phyloP scores from a whole-genome alignment of 2,888 invertebrate species.

The Steinernema hermaphroditum region DNA sequence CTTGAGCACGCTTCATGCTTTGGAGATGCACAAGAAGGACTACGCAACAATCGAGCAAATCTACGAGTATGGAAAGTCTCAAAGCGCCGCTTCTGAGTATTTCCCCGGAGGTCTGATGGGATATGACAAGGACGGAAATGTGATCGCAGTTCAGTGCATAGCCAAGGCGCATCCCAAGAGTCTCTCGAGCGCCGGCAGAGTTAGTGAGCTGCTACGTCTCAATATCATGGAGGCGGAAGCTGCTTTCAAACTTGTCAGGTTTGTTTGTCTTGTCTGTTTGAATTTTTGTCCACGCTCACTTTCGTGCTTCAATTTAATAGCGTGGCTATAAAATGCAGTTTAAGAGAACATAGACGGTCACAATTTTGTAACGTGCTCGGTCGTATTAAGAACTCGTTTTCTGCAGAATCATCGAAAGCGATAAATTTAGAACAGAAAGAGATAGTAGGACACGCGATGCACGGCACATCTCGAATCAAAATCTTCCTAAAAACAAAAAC shows the following conservation, averaged over 20 bases:
- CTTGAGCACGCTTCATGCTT: constrained; percentile 53
- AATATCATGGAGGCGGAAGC: constrained; percentile 51
- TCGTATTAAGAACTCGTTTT: no score
- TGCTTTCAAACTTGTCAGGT: constrained; percentile 51
- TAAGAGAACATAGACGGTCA: no score
- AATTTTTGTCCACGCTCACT: background rate
- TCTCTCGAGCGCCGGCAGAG: constrained; percentile 52
- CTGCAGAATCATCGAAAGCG: no score
- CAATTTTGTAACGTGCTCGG: no score
- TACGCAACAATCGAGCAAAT: background rate
- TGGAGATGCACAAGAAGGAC: constrained; percentile 41
- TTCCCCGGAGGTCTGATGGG: constrained; percentile 44
- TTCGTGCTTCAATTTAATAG: no score
- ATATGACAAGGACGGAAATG: constrained; percentile 44
- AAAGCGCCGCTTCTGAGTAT: background rate
- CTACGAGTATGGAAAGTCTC: background rate
- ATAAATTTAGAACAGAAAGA: no score
- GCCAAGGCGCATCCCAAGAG: constrained; percentile 50
- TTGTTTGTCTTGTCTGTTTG: no score
- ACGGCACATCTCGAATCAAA: no score
- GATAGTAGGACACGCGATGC: no score
- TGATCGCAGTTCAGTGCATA: constrained; percentile 40
- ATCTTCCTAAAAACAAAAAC: no score
- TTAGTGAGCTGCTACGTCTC: constrained; percentile 52
- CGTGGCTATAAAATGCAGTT: no score